Conservation (phyloP, 2,113 vertebrate species). For the Calidris pygmaea region DNA sequence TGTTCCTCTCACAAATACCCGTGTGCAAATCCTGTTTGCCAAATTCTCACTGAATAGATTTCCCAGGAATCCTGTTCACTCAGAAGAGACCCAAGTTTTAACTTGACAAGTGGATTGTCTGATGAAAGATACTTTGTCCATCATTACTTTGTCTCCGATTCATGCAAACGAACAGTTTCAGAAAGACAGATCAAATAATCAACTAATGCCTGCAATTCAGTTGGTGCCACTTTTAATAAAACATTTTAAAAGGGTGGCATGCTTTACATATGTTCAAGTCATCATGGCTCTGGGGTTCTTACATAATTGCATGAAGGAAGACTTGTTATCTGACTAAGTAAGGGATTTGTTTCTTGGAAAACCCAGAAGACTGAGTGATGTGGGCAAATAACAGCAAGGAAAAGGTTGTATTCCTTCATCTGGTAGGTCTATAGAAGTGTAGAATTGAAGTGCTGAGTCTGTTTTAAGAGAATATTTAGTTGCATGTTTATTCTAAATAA, state of each 20-base stretch:
- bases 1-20: not conserved
- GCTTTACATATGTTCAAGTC: not conserved
- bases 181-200: not conserved
- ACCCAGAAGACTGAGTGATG: not conserved
- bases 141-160: not conserved
- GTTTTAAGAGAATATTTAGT: not conserved
- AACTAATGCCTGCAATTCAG: not conserved
- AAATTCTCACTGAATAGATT: not conserved
- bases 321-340: not conserved
- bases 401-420: not conserved
- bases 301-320: not conserved
- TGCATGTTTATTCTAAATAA: not conserved
- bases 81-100: not conserved
- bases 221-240: not conserved
- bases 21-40: not conserved
- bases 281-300: not conserved
- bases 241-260: not conserved
- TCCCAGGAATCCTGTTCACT: not conserved
- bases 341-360: not conserved
- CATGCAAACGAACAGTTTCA: not conserved
- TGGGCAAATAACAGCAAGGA: not conserved
- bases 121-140: not conserved
- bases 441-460: not conserved
- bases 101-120: not conserved
- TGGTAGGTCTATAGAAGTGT: not conserved